These are phyloP conservation scores for Thunnus thynnus DNA, from an alignment of 2,113 vertebrate genomes.

Conservation along the genomic window DNA sequence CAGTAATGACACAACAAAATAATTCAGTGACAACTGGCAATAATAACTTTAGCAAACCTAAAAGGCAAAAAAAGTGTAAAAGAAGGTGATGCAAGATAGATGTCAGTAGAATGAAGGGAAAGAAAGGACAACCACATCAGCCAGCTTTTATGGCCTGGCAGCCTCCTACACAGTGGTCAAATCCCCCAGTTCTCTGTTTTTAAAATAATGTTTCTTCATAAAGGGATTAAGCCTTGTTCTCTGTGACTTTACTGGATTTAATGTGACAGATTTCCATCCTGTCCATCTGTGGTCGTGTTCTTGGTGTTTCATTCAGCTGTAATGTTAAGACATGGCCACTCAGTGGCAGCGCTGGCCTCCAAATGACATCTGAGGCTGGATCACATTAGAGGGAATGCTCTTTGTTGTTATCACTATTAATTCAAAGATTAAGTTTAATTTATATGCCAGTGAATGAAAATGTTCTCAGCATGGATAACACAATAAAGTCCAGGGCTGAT, in stretches of 20 bases:
- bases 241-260: background rate
- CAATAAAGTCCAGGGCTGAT: background rate
- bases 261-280: background rate
- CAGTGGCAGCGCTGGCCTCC: constrained; percentile 24
- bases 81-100: too few species aligned
- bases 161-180: too few species aligned
- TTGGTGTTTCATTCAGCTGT: constrained; percentile 6
- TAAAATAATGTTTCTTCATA: background rate
- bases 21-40: background rate
- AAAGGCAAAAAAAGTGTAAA: too few species aligned
- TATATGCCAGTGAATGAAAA: background rate
- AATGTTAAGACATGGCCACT: constrained; percentile 39
- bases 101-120: too few species aligned
- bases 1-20: background rate
- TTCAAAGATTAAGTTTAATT: background rate
- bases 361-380: background rate
- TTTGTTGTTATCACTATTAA: background rate
- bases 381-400: background rate
- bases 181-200: background rate
- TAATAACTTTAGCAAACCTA: too few species aligned
- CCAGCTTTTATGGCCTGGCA: too few species aligned
- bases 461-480: background rate
- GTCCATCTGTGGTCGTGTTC: background rate
- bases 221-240: background rate
- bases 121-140: too few species aligned